Conservation (phyloP, 2,888 invertebrate species). For the Hydriomena furcata region DNA sequence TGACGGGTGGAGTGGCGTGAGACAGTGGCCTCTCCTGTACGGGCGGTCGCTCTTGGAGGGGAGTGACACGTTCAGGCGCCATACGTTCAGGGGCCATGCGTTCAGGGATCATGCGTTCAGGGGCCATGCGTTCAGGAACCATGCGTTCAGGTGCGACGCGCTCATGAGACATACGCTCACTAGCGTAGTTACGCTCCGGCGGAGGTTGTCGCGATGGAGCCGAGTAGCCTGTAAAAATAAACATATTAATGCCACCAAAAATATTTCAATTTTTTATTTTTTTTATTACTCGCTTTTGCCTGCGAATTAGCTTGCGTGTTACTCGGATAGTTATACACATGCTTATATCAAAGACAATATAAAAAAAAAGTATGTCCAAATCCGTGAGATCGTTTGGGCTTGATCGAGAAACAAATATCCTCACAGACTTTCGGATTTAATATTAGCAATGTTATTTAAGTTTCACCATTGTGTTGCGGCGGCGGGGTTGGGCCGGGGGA, state of each 20-base stretch:
- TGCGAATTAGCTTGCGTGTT: no score
- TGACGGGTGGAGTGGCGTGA: conserved; percentile 19
- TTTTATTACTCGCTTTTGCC: background rate
- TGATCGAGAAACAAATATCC: no score
- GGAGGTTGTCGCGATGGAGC: conserved; percentile 17
- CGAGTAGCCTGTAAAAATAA: conserved; percentile 19
- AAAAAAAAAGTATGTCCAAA: no score
- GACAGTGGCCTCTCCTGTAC: conserved; percentile 14
- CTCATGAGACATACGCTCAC: conserved; percentile 1
- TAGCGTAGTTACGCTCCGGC: conserved; percentile 14
- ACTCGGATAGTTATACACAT: no score
- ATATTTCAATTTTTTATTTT: no score
- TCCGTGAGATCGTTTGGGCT: no score
- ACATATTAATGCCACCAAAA: background rate
- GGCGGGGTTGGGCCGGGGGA: conserved; percentile 34
- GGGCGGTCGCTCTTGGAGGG: conserved; percentile 5
- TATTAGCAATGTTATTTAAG: background rate
- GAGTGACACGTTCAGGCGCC: conserved; percentile 12
- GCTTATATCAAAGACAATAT: no score
- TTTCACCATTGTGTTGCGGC: conserved; percentile 33
- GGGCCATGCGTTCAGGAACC: conserved; percentile 8
- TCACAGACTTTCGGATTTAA: no score
- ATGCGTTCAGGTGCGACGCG: conserved; percentile 1
- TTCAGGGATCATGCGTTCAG: conserved; percentile 15
- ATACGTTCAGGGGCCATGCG: conserved; percentile 13